Percentiles rank a stretch among this genome's conserved stretches.
These are phyloP conservation scores for Sipha flava DNA, from an alignment of 1,140 invertebrate species.

Conservation along the genomic window DNA sequence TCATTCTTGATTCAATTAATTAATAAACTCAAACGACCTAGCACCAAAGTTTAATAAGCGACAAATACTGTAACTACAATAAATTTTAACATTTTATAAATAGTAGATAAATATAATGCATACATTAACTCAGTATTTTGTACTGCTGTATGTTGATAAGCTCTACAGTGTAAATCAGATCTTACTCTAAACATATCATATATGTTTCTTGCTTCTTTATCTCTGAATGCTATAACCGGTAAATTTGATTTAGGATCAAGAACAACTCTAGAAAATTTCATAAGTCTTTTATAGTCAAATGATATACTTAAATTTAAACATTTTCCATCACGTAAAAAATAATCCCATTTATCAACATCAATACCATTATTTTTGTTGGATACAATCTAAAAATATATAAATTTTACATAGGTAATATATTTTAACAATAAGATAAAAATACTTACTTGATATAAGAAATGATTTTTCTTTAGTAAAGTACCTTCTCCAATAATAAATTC, in stretches of 20 bases:
- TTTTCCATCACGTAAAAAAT: constrained; percentile 53
- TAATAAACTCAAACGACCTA: no score
- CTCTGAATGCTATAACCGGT: constrained; percentile 35
- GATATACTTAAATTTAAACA: constrained; percentile 36
- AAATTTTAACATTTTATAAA: no score
- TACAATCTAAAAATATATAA: constrained; percentile 50
- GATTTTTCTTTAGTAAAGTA: constrained; percentile 37
- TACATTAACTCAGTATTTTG: constrained; percentile 38
- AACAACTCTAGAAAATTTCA: constrained; percentile 35
- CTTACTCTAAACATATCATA: constrained; percentile 38
- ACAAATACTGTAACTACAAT: no score
- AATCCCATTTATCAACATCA: constrained; percentile 68
- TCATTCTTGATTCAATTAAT: no score
- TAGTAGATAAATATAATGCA: background rate
- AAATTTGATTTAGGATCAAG: background rate
- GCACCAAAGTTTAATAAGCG: no score
- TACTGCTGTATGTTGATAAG: constrained; percentile 38
- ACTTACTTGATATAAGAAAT: constrained; percentile 45
- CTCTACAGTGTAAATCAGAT: constrained; percentile 36
- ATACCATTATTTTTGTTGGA: constrained; percentile 54
- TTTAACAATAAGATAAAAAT: background rate
- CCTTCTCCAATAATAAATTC: constrained; percentile 45
- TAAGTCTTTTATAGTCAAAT: constrained; percentile 37
- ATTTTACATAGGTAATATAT: background rate
- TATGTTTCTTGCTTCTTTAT: constrained; percentile 36